These are phyloP conservation scores for Helicoverpa armigera DNA, from an alignment of 1,140 invertebrate genomes.

Conservation along the genomic window DNA sequence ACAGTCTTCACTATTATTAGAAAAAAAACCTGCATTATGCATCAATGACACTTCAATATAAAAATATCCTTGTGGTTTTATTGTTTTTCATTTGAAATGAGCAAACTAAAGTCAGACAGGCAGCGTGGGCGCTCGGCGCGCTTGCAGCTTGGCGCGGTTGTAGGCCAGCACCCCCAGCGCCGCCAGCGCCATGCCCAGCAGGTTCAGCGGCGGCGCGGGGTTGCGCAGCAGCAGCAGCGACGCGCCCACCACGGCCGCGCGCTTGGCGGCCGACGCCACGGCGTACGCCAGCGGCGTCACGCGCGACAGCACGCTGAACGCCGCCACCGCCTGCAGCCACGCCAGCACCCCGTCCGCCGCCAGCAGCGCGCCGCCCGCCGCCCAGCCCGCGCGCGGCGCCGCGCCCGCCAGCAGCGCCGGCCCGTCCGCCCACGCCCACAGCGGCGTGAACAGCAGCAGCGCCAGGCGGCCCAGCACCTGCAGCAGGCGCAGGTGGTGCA, in stretches of 20 bases:
- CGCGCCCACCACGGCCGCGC: constrained; percentile 96
- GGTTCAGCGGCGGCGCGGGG: constrained; percentile 95
- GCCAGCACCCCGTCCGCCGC: constrained; percentile 95
- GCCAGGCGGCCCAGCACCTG: constrained; percentile 62
- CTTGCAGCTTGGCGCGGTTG: constrained; percentile 87
- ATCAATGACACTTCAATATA: no score
- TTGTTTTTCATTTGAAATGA: no score
- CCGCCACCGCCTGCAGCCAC: constrained; percentile 98
- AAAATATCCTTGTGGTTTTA: no score
- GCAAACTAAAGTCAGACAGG: constrained; percentile 53
- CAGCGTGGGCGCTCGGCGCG: constrained; percentile 53
- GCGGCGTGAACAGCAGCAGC: constrained; percentile 63
- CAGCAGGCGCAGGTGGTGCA: constrained; percentile 72
- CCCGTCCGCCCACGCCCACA: constrained; percentile 62
- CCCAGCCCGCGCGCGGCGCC: constrained; percentile 49
- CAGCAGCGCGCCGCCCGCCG: constrained; percentile 87
- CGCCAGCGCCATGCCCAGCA: constrained; percentile 96
- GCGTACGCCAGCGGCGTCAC: constrained; percentile 98
- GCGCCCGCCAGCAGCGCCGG: constrained; percentile 43
- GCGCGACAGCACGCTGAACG: constrained; percentile 96
- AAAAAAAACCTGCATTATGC: no score
- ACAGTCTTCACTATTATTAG: no score
- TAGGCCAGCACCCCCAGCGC: constrained; percentile 96
- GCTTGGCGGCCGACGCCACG: constrained; percentile 98
- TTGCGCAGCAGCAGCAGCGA: constrained; percentile 96